phyloP scores from a whole-genome alignment of 2,888 invertebrate genomes.

The Lordiphosa fenestrarum region DNA sequence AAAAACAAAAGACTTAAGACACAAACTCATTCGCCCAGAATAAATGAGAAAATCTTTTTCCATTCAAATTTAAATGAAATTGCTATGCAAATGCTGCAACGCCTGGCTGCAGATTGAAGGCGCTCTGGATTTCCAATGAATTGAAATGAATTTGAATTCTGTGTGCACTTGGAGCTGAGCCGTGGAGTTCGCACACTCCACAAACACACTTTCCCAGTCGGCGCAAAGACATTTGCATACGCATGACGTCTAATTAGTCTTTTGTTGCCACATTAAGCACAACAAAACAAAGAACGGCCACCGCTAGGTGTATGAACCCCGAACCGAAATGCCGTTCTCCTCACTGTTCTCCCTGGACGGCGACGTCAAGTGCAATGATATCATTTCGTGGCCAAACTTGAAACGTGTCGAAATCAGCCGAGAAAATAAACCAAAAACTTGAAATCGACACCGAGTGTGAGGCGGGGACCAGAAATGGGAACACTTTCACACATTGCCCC shows the following conservation, averaged over 20 bases:
- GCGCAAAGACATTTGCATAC: constrained; percentile 37
- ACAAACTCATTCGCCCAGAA: constrained; percentile 42
- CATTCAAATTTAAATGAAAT: constrained; percentile 43
- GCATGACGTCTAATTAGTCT: constrained; percentile 36
- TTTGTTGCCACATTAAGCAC: constrained; percentile 33
- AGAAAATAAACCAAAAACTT: constrained; percentile 29
- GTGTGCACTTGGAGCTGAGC: constrained; percentile 3
- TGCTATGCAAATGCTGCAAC: constrained; percentile 66
- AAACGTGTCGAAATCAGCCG: constrained; percentile 11
- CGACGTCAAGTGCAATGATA: constrained; percentile 11
- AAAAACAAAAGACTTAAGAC: constrained; percentile 62
- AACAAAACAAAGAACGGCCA: constrained; percentile 32
- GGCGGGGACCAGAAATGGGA: constrained; percentile 62
- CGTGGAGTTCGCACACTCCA: constrained; percentile 72
- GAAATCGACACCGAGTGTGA: constrained; percentile 37
- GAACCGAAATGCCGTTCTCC: constrained; percentile 16
- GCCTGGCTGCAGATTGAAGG: constrained; percentile 48
- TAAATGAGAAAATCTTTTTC: constrained; percentile 35
- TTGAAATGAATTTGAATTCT: background rate
- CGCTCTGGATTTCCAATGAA: constrained; percentile 14
- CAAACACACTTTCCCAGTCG: constrained; percentile 56
- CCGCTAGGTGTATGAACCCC: constrained; percentile 32
- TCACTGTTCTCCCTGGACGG: constrained; percentile 7
- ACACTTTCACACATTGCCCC: constrained; percentile 65
- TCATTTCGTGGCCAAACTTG: constrained; percentile 7